Base-by-base conservation (phyloP, 2,888 invertebrate species). In the Ornithoptera priamus region DNA sequence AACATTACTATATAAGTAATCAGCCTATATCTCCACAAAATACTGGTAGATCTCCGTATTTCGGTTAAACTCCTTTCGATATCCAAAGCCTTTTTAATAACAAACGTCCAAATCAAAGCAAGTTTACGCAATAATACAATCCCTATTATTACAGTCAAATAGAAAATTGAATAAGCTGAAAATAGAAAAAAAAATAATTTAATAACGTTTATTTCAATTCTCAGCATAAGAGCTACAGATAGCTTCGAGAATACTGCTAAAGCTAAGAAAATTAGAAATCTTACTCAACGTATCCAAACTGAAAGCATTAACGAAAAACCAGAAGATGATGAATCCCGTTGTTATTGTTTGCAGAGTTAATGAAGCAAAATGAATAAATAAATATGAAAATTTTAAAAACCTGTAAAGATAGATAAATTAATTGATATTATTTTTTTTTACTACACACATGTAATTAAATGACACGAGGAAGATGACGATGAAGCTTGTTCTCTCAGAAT, bases 21-120 rank as follows among this genome's bases (percentile, higher is more conserved):
- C 4, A 69, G 7, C 20, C 68, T 75, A 30, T 76, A 76, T 72
- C 77, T 79, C 50, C 50, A 60, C 18, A 73, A 24, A 2, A 71
- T 72, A 24, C 72, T 65, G 18, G 71, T 76, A 7, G 72, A 62
- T 2, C 73, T 72, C 36, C 76, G 74, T 56, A 86, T 71, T 50
- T 72, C 74, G 3, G 68, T 72, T 18, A 85, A 71, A 7, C 65
- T 72, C 5, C 65, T 65, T 71, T 87, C 87, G 4, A 80, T 80
- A 39, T 78, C 72, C 1, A 72, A 67, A 0, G 82, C 79, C 53
- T 71, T 77, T 42, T 70, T 74, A 10, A 85, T 72, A 15, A 85
- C 58, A 2, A 39, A 67, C 0, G 80, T 77, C 86, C 85, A 87
- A 64, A 78, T 73, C 50, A 71, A 75, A 0, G 85, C 81, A 12